Conservation (phyloP, 2,113 vertebrate genomes). For the Cinclus mexicanus region DNA sequence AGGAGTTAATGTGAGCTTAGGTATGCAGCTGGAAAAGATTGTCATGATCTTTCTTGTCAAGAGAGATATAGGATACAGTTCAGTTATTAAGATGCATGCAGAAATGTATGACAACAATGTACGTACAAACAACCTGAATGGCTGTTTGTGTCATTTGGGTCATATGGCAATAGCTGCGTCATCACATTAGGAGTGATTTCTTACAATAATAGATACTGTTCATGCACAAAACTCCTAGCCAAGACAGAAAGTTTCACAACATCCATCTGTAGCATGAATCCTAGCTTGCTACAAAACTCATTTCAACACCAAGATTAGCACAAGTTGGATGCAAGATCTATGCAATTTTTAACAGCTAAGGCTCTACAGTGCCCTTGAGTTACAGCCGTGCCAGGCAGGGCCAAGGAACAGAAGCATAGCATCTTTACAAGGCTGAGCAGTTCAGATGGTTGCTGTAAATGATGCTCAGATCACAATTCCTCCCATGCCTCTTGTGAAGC, state of each 20-base stretch:
- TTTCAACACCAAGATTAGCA: slow-evolving; percentile 3
- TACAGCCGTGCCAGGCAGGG: not conserved
- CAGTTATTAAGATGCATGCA: not conserved
- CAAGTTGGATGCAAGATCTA: not conserved
- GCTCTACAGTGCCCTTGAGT: not conserved
- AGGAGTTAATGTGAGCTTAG: not conserved
- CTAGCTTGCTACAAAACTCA: not conserved
- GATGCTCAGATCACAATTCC: slow-evolving; percentile 22
- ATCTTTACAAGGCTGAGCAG: not conserved
- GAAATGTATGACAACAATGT: not conserved
- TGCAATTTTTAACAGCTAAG: not conserved
- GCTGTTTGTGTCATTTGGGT: not conserved
- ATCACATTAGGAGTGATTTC: not conserved
- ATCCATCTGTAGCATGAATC: not conserved
- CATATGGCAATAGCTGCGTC: not conserved
- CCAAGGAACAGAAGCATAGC: not conserved
- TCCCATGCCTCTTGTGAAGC: slow-evolving; percentile 10
- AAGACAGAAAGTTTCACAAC: not conserved
- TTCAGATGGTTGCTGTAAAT: not conserved
- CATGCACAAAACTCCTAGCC: not conserved
- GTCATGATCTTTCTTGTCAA: not conserved
- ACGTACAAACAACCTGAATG: not conserved
- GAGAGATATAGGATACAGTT: not conserved
- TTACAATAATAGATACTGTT: not conserved
- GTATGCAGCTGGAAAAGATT: not conserved